Evolutionary conservation across 2,888 invertebrate species (phyloP), one percentile per base, ranked within the genome.

Genomic region (Apamea crenata): DNA sequence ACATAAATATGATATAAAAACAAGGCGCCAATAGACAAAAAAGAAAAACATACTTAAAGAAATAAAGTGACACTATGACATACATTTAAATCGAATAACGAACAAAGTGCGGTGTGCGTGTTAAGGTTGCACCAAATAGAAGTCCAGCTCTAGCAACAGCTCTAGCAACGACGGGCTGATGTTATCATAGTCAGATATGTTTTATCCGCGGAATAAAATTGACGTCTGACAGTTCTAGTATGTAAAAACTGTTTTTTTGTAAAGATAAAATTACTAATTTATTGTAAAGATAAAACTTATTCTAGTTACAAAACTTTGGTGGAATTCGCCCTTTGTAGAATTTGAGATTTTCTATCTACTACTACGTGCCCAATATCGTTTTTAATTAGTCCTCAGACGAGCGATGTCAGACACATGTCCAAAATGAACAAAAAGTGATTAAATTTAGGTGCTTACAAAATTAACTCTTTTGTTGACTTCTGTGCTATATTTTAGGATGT

Each of bases 371-470:
- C 18, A 36, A 56, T 47, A 44, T 75, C 6, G 18, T 59, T 47
- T 73, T 68, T 63, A 61, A 77, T 69, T 12, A 53, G 25, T 53
- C 21, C 1, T 14, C 14, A 53, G 21, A 56, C n/a, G 25, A 59
- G 29, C 7, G 16, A 50, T 32, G 29, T 61, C 29, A 50, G 47
- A 40, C 7, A 66, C 16, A 59, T 47, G 32, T 2, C 36, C 36
- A 32, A 75, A 66, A 59, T 50, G 8, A 21, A 67, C 36, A 21
- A 71, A 74, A 80, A 66, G 8, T 21, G 1, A 2, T 44, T 71
- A 7, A 40, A 66, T 47, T 65, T 59, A 36, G 56, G 36, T 36
- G 8, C 36, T 59, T 7, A 16, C 29, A 29, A 59, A 71, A 59
- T n/a, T 0, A 61, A 36, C 21, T 47, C 14, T 59, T 18, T 8